Percentiles rank a stretch among this genome's conserved stretches.
phyloP scores from a whole-genome alignment of 2,113 vertebrate species.

The Scartelaos histophorus region DNA sequence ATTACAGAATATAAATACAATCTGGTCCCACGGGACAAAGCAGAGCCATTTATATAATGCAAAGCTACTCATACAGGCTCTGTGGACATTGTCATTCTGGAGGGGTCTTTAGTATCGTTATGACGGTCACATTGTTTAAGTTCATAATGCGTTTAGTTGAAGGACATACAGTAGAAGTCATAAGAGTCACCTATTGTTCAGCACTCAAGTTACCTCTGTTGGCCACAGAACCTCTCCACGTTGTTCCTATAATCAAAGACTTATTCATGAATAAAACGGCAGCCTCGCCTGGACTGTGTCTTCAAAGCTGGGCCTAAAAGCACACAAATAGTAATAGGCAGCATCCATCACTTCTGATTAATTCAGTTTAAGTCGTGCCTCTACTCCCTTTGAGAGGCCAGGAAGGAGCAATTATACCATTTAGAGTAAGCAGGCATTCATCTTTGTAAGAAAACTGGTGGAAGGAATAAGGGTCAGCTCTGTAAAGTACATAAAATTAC shows the following conservation, averaged over 20 bases:
- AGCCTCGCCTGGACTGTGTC: neutral
- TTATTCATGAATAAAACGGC: neutral
- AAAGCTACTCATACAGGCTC: slow-evolving; percentile 11
- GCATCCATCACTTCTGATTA: slow-evolving; percentile 49
- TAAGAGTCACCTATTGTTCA: neutral
- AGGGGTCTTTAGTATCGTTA: neutral
- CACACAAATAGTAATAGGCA: slow-evolving; percentile 27
- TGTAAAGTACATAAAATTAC: neutral
- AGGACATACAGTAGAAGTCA: slow-evolving; percentile 6
- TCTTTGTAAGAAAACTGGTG: slow-evolving; percentile 41
- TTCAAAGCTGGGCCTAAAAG: slow-evolving; percentile 16
- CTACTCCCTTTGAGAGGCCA: slow-evolving; percentile 33
- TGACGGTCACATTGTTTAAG: neutral
- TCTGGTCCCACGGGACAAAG: slow-evolving; percentile 3
- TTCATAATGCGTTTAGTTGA: neutral
- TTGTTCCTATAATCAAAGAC: slow-evolving; percentile 10
- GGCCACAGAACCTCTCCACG: neutral
- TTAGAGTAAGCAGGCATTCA: slow-evolving; percentile 43
- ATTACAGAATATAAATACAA: neutral
- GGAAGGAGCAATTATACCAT: slow-evolving; percentile 49
- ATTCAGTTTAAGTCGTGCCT: slow-evolving; percentile 47
- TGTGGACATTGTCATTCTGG: slow-evolving; percentile 19
- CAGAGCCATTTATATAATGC: neutral
- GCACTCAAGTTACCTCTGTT: slow-evolving; percentile 2
- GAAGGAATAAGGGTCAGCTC: slow-evolving; percentile 13